phyloP scores from a whole-genome alignment of 1,140 invertebrate species.

The Drosophila rhopaloa region DNA sequence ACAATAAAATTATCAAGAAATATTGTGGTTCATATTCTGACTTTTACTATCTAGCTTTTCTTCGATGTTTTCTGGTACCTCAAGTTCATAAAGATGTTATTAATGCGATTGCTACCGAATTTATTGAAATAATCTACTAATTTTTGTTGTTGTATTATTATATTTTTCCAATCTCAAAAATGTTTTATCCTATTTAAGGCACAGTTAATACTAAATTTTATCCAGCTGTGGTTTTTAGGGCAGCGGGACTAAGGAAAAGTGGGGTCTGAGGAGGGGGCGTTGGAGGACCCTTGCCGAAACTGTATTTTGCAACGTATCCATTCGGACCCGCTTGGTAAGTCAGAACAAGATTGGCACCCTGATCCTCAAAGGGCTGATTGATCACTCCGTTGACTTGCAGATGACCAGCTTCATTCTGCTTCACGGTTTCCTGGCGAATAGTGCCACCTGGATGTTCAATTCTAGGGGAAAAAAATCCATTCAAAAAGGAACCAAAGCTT shows the following conservation, averaged over 20 bases:
- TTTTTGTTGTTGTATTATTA: no score
- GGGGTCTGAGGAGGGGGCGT: conserved; percentile 1
- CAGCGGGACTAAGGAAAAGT: conserved; percentile 13
- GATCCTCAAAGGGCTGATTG: conserved; percentile 25
- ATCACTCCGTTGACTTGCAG: conserved; percentile 33
- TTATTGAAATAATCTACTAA: no score
- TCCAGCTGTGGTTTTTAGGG: conserved; percentile 16
- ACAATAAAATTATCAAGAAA: no score
- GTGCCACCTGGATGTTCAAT: conserved; percentile 22
- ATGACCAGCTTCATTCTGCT: conserved; percentile 29
- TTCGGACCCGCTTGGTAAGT: conserved; percentile 45
- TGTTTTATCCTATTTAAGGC: neutral
- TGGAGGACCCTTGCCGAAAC: conserved; percentile 19
- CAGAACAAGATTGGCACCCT: conserved; percentile 14
- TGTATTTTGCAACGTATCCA: conserved; percentile 54
- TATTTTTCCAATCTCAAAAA: neutral
- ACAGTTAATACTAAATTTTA: neutral
- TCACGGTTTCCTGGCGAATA: conserved; percentile 36
- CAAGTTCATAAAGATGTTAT: no score
- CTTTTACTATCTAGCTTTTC: no score
- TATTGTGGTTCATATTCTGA: no score
- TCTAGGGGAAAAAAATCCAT: conserved; percentile 7
- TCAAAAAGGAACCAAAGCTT: no score
- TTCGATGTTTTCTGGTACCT: no score
- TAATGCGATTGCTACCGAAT: no score